Percentiles rank a stretch among this genome's conserved stretches.
Conservation (phyloP, 1,140 invertebrate species). For the Araneus ventricosus region DNA sequence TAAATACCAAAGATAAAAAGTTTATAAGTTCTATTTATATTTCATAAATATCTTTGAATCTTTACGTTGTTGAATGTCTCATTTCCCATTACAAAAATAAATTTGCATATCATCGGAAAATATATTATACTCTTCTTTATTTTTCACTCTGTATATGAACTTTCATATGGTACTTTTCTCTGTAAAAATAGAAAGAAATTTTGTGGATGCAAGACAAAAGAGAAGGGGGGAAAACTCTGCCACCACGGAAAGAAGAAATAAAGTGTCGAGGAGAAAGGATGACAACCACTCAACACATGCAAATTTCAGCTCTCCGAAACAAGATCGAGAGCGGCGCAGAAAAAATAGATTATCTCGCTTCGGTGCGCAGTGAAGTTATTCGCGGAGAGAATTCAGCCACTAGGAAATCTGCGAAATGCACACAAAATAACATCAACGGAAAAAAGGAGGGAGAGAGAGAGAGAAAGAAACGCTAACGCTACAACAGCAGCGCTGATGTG, state of each 20-base stretch:
- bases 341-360: slow-evolving; percentile 55
- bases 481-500: slow-evolving; percentile 45
- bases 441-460: neutral
- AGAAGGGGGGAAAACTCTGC: neutral
- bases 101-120: too few relatives aligned
- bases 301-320: slow-evolving; percentile 37
- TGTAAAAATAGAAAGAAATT: neutral
- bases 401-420: slow-evolving; percentile 49
- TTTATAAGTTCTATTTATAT: too few relatives aligned
- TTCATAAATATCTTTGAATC: too few relatives aligned
- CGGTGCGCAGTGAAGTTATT: slow-evolving; percentile 24
- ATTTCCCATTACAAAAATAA: too few relatives aligned
- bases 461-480: neutral
- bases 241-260: neutral
- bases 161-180: neutral
- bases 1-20: too few relatives aligned
- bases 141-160: neutral
- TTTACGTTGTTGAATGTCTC: too few relatives aligned
- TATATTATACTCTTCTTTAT: too few relatives aligned
- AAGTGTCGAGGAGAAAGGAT: neutral
- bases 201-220: neutral
- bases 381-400: slow-evolving; percentile 47
- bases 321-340: neutral
- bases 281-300: slow-evolving; percentile 56
- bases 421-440: slow-evolving; percentile 55